Base-by-base conservation (phyloP, 1,140 invertebrate genomes). In the Thereuonema tuberculata region DNA sequence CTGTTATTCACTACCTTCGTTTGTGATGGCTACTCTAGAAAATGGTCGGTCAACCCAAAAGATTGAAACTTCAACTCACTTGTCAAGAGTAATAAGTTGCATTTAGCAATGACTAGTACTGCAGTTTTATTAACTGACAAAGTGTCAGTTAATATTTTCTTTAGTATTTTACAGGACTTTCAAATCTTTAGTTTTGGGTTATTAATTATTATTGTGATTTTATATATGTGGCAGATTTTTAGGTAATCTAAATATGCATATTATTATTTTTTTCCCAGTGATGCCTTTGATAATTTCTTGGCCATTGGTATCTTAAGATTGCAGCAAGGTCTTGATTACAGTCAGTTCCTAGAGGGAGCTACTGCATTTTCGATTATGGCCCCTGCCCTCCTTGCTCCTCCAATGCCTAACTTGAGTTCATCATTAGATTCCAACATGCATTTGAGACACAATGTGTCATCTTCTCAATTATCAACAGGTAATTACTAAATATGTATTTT, bases 231-330 rank as follows among this genome's bases (percentile, higher is more conserved):
- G 17, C 17, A 9, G 5, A 17, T 37, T 37, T 37, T 5, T 9
- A 37, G 17, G 17, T 37, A 9, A 37, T 37, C 17, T 37, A 5
- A 37, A 37, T 37, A 37, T 37, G 5, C 17, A 37, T 37, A 9
- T 3, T 53, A 26, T 27, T 60, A 3, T 60, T 25, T 57, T 61
- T 47, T 46, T 77, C 76, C 69, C 66, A 80, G 76, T 69, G 76
- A 78, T 69, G 75, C 78, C 2, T 80, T 82, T 70, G 76, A 81
- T 64, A 66, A 74, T 52, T 72, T 78, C 57, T 70, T 75, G 69
- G 76, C 78, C 21, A 70, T 82, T 23, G 77, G 76, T 26, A 75
- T 82, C 48, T 63, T 82, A 2, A 64, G 79, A 31, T 61, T 78
- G 17, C 64, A 70, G 57, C 73, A 74, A 62, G 76, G 78, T 1